Evolutionary conservation across 2,113 vertebrate species (phyloP).

Genomic region (Lipotes vexillifer): DNA sequence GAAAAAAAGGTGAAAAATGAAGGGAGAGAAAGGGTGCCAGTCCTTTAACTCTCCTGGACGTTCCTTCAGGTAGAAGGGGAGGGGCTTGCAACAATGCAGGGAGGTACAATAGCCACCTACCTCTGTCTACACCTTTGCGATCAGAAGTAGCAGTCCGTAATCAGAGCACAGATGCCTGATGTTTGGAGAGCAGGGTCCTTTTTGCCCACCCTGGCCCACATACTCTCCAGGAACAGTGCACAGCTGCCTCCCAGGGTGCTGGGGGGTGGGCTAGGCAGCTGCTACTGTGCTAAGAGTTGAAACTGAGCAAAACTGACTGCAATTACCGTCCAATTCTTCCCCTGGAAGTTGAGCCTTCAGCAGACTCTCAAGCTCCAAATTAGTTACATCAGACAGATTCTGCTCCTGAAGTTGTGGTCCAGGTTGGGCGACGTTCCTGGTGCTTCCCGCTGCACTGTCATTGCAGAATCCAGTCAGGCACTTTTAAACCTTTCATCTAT

Average conservation of each 20-base stretch:
- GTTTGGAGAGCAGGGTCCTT: neutral
- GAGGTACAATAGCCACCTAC: no score
- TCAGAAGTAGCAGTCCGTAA: neutral
- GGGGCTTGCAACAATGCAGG: neutral
- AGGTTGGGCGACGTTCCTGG: neutral
- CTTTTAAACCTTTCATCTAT: neutral
- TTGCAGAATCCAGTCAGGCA: neutral
- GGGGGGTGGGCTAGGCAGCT: neutral
- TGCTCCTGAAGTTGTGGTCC: neutral
- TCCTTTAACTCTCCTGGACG: neutral
- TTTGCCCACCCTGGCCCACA: neutral
- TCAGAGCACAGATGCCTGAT: neutral
- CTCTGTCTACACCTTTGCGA: neutral
- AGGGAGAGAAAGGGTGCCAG: no score
- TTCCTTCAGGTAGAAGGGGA: neutral
- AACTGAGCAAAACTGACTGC: neutral
- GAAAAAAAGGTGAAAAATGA: neutral
- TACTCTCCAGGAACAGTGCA: neutral
- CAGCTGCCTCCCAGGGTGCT: neutral
- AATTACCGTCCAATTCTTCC: neutral
- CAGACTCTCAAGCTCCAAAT: neutral
- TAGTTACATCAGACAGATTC: neutral
- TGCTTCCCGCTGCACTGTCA: neutral
- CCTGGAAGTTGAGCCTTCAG: no score
- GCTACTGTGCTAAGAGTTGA: neutral